Evolutionary conservation across 1,140 invertebrate species (phyloP).

Genomic region (Eupristina koningsbergeri): DNA sequence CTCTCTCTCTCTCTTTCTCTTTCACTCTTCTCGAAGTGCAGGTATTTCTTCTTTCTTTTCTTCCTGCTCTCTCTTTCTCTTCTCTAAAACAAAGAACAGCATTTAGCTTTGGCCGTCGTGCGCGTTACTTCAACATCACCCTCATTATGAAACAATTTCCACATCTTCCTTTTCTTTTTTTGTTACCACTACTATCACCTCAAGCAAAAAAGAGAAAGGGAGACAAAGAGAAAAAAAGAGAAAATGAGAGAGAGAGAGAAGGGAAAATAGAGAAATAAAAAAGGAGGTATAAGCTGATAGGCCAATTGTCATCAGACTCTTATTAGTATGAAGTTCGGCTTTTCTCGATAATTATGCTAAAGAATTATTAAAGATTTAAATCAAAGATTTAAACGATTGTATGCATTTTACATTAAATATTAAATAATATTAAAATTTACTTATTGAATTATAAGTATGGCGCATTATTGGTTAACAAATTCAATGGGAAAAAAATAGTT

Average conservation of each 20-base stretch:
- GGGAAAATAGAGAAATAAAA: conserved; percentile 21
- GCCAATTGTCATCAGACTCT: conserved; percentile 58
- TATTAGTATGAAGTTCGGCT: conserved; percentile 57
- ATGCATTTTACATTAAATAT: conserved; percentile 7
- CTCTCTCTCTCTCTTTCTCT: conserved; percentile 54
- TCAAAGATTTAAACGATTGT: background rate
- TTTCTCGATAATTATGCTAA: conserved; percentile 54
- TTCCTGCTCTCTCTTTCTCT: conserved; percentile 22
- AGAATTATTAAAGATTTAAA: conserved; percentile 28
- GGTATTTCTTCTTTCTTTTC: conserved; percentile 49
- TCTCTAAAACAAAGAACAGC: conserved; percentile 68
- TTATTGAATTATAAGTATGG: background rate
- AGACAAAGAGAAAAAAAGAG: background rate
- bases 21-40: background rate
- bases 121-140: conserved; percentile 64
- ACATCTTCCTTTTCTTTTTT: conserved; percentile 49
- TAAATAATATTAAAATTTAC: background rate
- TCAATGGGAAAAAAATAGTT: background rate
- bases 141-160: conserved; percentile 68
- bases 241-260: conserved; percentile 10
- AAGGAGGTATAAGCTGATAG: conserved; percentile 51
- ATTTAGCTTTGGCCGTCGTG: conserved; percentile 59
- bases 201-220: background rate
- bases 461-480: background rate
- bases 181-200: conserved; percentile 34